Percentiles rank a stretch among this genome's conserved stretches.
Conservation (phyloP, 2,113 vertebrate species). For the Argyrosomus japonicus region DNA sequence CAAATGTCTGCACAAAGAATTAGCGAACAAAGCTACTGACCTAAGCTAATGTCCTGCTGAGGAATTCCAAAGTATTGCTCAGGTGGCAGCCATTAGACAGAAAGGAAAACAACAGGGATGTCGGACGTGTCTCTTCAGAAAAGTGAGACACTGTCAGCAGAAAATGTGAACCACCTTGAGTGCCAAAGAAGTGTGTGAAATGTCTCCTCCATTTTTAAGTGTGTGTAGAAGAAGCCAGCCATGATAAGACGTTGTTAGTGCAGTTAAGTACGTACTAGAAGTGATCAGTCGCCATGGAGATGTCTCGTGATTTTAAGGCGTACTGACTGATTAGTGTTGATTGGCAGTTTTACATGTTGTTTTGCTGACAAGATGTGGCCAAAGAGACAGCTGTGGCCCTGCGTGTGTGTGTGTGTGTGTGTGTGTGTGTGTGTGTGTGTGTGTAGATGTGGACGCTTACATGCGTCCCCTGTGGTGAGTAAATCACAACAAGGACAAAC, state of each 20-base stretch:
- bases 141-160: neutral
- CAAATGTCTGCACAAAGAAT: constrained; percentile 38
- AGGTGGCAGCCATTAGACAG: constrained; percentile 10
- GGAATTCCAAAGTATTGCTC: constrained; percentile 26
- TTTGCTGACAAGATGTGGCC: neutral
- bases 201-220: neutral
- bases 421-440: neutral
- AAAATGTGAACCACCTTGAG: neutral
- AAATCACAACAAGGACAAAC: constrained; percentile 54
- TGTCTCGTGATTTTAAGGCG: neutral
- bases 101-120: neutral
- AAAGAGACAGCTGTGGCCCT: neutral
- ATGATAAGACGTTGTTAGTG: too few species aligned
- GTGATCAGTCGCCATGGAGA: neutral
- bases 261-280: too few species aligned
- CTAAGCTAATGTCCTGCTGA: constrained; percentile 32
- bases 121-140: neutral
- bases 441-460: neutral
- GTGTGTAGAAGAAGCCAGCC: too few species aligned
- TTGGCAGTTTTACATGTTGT: neutral
- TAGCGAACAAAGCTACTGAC: constrained; percentile 28
- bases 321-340: constrained; percentile 3
- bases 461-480: constrained; percentile 1
- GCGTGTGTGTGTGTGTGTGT: neutral
- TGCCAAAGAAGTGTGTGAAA: neutral